Percentiles rank a stretch among this genome's conserved stretches.
Conservation (phyloP, 2,113 vertebrate species). For the Dicentrarchus labrax region DNA sequence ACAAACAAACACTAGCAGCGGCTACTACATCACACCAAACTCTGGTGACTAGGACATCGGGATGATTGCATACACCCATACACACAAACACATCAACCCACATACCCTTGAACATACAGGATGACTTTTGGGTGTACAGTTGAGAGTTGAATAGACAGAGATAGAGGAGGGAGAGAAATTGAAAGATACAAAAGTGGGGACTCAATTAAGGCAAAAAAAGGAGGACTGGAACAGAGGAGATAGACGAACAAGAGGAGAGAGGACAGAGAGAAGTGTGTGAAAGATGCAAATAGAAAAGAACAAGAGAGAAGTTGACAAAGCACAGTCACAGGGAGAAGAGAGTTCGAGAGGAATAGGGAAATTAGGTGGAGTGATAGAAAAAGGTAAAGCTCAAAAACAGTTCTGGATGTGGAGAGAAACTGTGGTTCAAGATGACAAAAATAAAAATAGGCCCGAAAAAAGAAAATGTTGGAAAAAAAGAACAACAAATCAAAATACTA, state of each 20-base stretch:
- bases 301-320: constrained; percentile 62
- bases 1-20: constrained; percentile 76
- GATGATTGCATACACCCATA: constrained; percentile 8
- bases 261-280: constrained; percentile 40
- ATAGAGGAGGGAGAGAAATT: not conserved
- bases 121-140: constrained; percentile 16
- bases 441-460: not conserved
- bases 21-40: constrained; percentile 61
- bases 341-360: constrained; percentile 40
- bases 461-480: not conserved
- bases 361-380: constrained; percentile 34
- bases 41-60: constrained; percentile 35
- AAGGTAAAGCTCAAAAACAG: constrained; percentile 32
- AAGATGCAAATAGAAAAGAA: constrained; percentile 66
- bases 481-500: not conserved
- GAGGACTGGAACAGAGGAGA: constrained; percentile 4
- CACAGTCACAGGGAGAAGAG: constrained; percentile 41
- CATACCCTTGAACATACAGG: constrained; percentile 38
- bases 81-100: constrained; percentile 40
- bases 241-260: constrained; percentile 33
- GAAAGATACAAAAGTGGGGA: too few species aligned
- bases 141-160: constrained; percentile 17
- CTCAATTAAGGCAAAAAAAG: constrained; percentile 23
- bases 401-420: constrained; percentile 10
- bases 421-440: not conserved